These are phyloP conservation scores for Elymnias hypermnestra DNA, from an alignment of 1,140 invertebrate species.

Conservation along the genomic window DNA sequence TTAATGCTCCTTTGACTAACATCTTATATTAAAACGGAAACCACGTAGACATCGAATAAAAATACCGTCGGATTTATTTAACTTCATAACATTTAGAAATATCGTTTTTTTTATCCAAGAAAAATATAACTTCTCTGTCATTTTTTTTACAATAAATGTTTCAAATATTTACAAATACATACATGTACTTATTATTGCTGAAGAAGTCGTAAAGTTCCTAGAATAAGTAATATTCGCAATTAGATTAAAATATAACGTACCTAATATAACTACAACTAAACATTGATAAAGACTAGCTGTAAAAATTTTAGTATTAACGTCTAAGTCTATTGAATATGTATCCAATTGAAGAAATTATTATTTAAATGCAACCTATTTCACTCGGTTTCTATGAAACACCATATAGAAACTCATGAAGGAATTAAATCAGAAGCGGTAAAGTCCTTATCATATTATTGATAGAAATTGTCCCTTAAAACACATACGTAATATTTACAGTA, in stretches of 20 bases:
- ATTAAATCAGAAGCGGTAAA: conserved; percentile 12
- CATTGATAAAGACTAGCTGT: conserved; percentile 65
- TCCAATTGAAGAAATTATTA: conserved; percentile 8
- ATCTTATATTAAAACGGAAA: conserved; percentile 23
- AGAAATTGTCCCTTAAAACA: conserved; percentile 25
- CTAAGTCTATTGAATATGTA: conserved; percentile 12
- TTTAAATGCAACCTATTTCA: conserved; percentile 4
- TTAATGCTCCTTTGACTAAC: conserved; percentile 18
- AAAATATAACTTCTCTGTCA: conserved; percentile 71
- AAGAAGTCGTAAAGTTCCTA: conserved; percentile 60
- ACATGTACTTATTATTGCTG: conserved; percentile 66
- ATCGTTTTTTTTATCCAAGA: conserved; percentile 59
- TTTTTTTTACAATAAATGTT: conserved; percentile 67
- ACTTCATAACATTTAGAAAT: conserved; percentile 49
- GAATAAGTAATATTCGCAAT: conserved; percentile 39
- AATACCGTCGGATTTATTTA: conserved; percentile 30
- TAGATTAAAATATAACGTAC: conserved; percentile 52
- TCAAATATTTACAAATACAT: conserved; percentile 68
- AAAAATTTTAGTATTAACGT: conserved; percentile 48
- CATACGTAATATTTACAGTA: conserved; percentile 58
- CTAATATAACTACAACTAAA: conserved; percentile 65
- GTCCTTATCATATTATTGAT: conserved; percentile 14
- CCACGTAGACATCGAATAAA: conserved; percentile 26
- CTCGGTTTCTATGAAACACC: conserved; percentile 5
- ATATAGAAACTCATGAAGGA: background rate